Evolutionary conservation across 2,797 vertebrate genomes (phyloP).

Genomic region (Bucorvus abyssinicus): DNA sequence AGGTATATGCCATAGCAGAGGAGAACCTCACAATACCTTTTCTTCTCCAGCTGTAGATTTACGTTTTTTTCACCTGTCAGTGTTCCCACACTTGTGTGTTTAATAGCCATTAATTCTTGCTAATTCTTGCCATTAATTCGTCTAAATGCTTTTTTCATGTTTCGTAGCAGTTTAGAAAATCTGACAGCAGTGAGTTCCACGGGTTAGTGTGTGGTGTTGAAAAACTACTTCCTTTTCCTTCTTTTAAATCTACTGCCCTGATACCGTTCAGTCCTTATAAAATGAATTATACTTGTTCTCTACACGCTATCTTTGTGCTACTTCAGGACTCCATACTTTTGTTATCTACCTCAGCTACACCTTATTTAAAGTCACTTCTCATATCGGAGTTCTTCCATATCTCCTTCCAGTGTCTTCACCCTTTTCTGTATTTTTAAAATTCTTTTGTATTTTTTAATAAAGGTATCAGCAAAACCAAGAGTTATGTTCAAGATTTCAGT

Average conservation of each 20-base stretch:
- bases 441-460: not conserved
- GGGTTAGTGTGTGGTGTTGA: not conserved
- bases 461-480: not conserved
- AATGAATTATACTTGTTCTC: not conserved
- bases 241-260: not conserved
- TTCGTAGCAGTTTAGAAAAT: not conserved
- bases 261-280: not conserved
- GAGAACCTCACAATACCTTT: not conserved
- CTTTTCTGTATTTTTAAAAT: not conserved
- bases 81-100: not conserved
- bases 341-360: not conserved
- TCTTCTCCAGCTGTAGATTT: not conserved
- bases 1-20: not conserved
- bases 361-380: not conserved
- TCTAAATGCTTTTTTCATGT: not conserved
- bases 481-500: not conserved
- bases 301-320: rapidly evolving
- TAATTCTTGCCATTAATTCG: not conserved
- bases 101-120: not conserved
- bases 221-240: not conserved
- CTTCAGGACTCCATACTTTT: not conserved
- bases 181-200: not conserved
- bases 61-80: rapidly evolving
- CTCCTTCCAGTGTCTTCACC: not conserved
- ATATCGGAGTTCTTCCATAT: not conserved